These are phyloP conservation scores for Corythornis vintsioides DNA, from an alignment of 2,113 vertebrate genomes.

Conservation along the genomic window DNA sequence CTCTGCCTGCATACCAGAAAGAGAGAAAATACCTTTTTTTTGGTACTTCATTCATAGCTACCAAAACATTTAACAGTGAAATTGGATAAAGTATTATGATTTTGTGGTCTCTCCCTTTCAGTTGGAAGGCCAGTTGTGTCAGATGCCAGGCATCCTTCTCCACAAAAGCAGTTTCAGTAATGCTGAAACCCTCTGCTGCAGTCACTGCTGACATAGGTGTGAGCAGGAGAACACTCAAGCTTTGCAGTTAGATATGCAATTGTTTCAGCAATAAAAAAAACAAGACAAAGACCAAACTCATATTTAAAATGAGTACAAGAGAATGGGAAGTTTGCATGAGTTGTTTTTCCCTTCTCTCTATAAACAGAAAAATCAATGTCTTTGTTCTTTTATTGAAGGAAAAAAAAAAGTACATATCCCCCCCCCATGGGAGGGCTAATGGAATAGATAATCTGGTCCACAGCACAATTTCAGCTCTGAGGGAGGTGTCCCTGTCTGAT, in stretches of 20 bases:
- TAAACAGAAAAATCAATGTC: conserved; percentile 68
- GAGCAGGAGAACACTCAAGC: background rate
- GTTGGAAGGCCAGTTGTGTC: background rate
- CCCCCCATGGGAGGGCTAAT: conserved; percentile 30
- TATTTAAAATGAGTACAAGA: background rate
- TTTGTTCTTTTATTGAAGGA: conserved; percentile 28
- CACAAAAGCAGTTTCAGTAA: background rate
- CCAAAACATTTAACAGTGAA: background rate
- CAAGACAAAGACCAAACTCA: background rate
- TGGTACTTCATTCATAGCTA: background rate
- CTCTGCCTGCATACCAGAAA: background rate
- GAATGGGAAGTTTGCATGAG: background rate
- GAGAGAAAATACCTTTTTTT: background rate
- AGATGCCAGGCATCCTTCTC: background rate
- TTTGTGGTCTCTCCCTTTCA: background rate
- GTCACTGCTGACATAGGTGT: background rate
- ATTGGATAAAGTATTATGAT: background rate
- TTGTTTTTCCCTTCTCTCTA: conserved; percentile 13
- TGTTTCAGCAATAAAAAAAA: background rate
- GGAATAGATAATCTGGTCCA: conserved; percentile 24
- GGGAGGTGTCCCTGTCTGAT: background rate
- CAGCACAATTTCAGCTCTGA: background rate
- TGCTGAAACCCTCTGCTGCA: background rate
- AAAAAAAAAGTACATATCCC: background rate
- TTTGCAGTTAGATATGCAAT: background rate